phyloP scores from a whole-genome alignment of 1,140 invertebrate genomes.

The Cardiocondyla obscurior region DNA sequence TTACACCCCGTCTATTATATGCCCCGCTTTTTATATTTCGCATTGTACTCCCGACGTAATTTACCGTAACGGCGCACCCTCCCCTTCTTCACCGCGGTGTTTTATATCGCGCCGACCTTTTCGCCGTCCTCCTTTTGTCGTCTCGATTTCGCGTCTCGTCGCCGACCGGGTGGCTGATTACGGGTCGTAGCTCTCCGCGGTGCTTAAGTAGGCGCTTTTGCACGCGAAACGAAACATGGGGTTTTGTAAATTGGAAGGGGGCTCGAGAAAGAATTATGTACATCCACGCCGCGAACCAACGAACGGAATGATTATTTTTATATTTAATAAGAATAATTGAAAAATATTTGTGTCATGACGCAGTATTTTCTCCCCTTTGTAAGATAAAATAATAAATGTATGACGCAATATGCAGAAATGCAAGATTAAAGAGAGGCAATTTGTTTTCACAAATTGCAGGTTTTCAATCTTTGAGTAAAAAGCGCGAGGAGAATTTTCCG shows the following conservation, averaged over 20 bases:
- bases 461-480: slow-evolving; percentile 10
- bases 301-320: neutral
- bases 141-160: neutral
- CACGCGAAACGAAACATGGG: neutral
- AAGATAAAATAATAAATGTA: neutral
- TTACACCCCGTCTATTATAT: slow-evolving; percentile 62
- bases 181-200: neutral
- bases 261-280: neutral
- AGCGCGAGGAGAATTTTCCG: slow-evolving; percentile 24
- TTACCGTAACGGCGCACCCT: slow-evolving; percentile 70
- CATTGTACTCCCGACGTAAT: slow-evolving; percentile 70
- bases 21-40: slow-evolving; percentile 67
- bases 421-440: slow-evolving; percentile 14
- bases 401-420: slow-evolving; percentile 5
- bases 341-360: neutral
- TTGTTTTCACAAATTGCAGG: slow-evolving; percentile 26
- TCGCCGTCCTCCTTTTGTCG: neutral
- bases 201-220: neutral
- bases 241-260: neutral
- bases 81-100: slow-evolving; percentile 8
- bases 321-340: neutral
- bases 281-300: neutral
- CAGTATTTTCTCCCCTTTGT: neutral
- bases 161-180: neutral
- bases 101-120: neutral